These are phyloP conservation scores for Hypena proboscidalis DNA, from an alignment of 2,888 invertebrate species.

Conservation along the genomic window DNA sequence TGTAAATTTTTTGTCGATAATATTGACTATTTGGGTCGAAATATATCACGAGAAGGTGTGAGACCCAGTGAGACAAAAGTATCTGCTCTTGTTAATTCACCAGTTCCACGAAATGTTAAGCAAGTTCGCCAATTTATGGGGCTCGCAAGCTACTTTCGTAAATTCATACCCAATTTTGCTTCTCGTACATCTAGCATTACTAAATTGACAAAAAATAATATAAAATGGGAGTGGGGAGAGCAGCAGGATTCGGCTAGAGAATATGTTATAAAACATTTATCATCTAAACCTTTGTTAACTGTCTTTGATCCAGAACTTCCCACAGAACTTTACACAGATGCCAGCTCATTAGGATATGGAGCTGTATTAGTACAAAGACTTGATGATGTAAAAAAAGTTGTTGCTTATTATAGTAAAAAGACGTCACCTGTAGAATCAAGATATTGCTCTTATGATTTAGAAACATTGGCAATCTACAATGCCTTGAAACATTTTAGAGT, in stretches of 20 bases:
- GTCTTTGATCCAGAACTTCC: conserved; percentile 33
- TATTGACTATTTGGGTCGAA: conserved; percentile 4
- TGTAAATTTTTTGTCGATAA: not conserved
- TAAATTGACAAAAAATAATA: no score
- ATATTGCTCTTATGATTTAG: conserved; percentile 54
- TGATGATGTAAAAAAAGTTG: conserved; percentile 27
- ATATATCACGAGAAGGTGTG: no score
- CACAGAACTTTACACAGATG: conserved; percentile 42
- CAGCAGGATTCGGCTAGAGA: no score
- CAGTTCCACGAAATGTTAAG: not conserved
- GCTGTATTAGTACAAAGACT: conserved; percentile 10
- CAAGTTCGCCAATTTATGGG: conserved; percentile 7
- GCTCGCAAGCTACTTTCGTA: conserved; percentile 1
- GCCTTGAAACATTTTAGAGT: conserved; percentile 46
- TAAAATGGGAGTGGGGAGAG: no score
- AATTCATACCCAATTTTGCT: conserved; percentile 4
- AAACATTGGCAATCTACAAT: conserved; percentile 39
- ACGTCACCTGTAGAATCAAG: conserved; percentile 38
- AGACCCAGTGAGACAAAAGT: not conserved
- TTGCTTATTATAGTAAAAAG: conserved; percentile 32
- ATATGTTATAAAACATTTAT: conserved; percentile 32
- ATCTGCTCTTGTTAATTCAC: not conserved
- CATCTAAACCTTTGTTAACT: conserved; percentile 29
- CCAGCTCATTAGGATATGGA: conserved; percentile 41
- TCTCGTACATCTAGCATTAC: no score